Evolutionary conservation across 2,888 invertebrate species (phyloP).

Genomic region (Entomobrya multifasciata): DNA sequence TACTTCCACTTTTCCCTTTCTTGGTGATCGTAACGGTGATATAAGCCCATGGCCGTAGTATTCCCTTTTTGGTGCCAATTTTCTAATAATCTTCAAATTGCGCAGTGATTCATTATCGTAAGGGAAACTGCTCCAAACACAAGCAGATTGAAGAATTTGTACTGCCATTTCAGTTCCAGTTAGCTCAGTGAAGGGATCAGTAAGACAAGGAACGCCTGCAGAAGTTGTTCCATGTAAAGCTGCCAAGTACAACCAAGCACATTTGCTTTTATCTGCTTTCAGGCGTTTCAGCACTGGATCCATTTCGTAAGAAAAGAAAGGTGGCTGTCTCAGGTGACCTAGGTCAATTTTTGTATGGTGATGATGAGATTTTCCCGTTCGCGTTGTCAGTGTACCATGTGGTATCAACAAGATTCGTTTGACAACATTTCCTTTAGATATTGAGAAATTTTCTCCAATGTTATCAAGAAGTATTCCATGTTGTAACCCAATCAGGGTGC

Average conservation of each 20-base stretch:
- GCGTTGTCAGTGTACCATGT: slow-evolving; percentile 30
- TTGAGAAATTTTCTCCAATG: slow-evolving; percentile 6
- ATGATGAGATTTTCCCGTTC: background rate
- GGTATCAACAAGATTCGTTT: slow-evolving; percentile 51
- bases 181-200: slow-evolving; percentile 67
- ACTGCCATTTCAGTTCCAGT: slow-evolving; percentile 71
- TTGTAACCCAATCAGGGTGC: slow-evolving; percentile 39
- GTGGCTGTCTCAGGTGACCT: background rate
- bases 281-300: slow-evolving; percentile 53
- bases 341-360: slow-evolving; percentile 31
- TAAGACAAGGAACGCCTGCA: slow-evolving; percentile 42
- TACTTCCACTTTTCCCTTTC: background rate
- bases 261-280: slow-evolving; percentile 42
- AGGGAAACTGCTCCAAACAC: slow-evolving; percentile 67
- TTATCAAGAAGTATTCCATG: slow-evolving; percentile 16
- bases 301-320: slow-evolving; percentile 37
- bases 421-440: slow-evolving; percentile 5
- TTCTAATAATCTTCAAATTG: slow-evolving; percentile 42
- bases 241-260: slow-evolving; percentile 72
- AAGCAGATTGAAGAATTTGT: slow-evolving; percentile 66
- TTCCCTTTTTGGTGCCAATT: slow-evolving; percentile 45
- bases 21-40: background rate
- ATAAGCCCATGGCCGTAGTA: slow-evolving; percentile 45
- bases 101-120: slow-evolving; percentile 51
- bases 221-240: slow-evolving; percentile 69